Conservation (phyloP, 2,888 invertebrate genomes). For the Pseudococcus viburni region DNA sequence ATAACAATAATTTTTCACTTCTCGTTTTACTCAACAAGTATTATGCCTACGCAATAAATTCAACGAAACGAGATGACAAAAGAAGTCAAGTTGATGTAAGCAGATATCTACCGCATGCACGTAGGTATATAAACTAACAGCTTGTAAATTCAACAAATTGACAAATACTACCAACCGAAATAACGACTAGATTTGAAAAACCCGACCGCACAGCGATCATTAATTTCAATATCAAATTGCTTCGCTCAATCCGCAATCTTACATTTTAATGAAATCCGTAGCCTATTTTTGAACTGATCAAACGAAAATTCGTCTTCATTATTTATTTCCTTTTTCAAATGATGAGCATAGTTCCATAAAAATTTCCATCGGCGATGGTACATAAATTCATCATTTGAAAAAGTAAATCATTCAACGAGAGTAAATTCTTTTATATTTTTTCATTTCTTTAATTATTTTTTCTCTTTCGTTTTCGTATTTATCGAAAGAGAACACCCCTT, state of each 20-base stretch:
- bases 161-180: slow-evolving; percentile 31
- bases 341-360: not conserved
- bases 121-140: slow-evolving; percentile 13
- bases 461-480: not conserved
- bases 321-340: slow-evolving; percentile 10
- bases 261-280: slow-evolving; percentile 26
- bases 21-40: slow-evolving; percentile 1
- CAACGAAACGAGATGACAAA: slow-evolving; percentile 33
- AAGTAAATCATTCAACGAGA: too few relatives aligned
- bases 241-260: not conserved
- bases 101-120: slow-evolving; percentile 4
- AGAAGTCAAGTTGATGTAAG: slow-evolving; percentile 42
- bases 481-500: not conserved
- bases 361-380: not conserved
- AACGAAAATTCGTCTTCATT: slow-evolving; percentile 34
- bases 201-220: slow-evolving; percentile 28
- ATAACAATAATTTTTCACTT: slow-evolving; percentile 23
- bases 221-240: slow-evolving; percentile 52
- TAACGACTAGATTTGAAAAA: slow-evolving; percentile 48
- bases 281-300: slow-evolving; percentile 35
- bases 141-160: slow-evolving; percentile 1
- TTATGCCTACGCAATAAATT: slow-evolving; percentile 11
- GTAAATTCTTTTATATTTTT: too few relatives aligned
- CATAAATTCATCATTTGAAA: too few relatives aligned
- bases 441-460: slow-evolving; percentile 29